Conservation (phyloP, 2,888 invertebrate species). For the Andrena fulva region DNA sequence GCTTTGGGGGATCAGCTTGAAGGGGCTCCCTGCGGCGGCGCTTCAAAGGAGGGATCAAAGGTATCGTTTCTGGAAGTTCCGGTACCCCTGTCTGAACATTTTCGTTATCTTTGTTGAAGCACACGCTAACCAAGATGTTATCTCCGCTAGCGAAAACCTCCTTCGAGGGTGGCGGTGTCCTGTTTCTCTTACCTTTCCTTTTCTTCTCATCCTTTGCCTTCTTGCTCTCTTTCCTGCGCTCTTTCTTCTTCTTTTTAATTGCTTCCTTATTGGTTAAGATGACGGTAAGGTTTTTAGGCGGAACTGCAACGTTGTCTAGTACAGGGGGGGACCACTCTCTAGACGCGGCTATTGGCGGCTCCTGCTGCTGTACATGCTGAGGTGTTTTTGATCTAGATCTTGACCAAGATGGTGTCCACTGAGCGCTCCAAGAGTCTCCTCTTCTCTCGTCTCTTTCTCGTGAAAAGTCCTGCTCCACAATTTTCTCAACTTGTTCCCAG, state of each 20-base stretch:
- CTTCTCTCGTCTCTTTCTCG: slow-evolving; percentile 73
- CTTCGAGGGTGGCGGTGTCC: slow-evolving; percentile 90
- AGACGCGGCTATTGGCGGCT: slow-evolving; percentile 64
- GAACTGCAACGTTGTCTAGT: slow-evolving; percentile 83
- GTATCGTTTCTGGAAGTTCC: slow-evolving; percentile 81
- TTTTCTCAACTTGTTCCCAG: slow-evolving; percentile 80
- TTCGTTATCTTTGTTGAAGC: slow-evolving; percentile 90
- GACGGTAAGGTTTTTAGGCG: slow-evolving; percentile 87
- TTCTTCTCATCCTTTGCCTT: slow-evolving; percentile 82
- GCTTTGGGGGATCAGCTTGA: slow-evolving; percentile 79
- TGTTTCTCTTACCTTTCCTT: slow-evolving; percentile 82
- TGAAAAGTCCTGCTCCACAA: slow-evolving; percentile 72
- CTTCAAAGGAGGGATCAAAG: slow-evolving; percentile 81
- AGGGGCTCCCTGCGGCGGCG: slow-evolving; percentile 84
- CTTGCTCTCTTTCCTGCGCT: slow-evolving; percentile 85
- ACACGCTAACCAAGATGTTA: slow-evolving; percentile 96
- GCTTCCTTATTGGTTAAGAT: slow-evolving; percentile 87
- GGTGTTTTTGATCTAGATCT: slow-evolving; percentile 87
- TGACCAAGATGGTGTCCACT: slow-evolving; percentile 87
- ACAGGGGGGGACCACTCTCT: slow-evolving; percentile 88
- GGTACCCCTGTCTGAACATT: slow-evolving; percentile 70
- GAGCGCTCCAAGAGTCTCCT: slow-evolving; percentile 80
- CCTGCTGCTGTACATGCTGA: slow-evolving; percentile 73
- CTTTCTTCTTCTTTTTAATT: slow-evolving; percentile 85
- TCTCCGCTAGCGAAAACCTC: slow-evolving; percentile 97